These are phyloP conservation scores for Anthopleura sola DNA, from an alignment of 64 coral and sea anemone genomes.

Conservation along the genomic window DNA sequence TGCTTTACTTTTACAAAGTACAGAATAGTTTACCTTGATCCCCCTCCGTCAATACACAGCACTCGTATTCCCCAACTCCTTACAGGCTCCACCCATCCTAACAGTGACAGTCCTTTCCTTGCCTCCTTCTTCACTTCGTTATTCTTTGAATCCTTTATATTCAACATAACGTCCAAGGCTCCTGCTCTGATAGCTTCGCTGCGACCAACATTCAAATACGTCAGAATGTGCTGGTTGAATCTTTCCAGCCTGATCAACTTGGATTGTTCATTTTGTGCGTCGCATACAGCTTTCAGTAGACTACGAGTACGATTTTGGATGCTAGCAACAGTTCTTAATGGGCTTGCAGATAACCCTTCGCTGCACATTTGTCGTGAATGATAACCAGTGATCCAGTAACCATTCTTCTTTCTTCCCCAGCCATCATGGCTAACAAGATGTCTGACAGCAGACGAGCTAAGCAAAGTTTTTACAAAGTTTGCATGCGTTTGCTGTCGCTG, in stretches of 20 bases:
- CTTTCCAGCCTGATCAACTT: slow-evolving; percentile 66
- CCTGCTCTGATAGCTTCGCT: slow-evolving; percentile 72
- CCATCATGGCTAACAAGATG: background rate
- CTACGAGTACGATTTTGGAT: slow-evolving; percentile 85
- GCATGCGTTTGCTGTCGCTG: background rate
- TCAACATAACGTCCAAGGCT: slow-evolving; percentile 44
- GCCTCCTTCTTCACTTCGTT: slow-evolving; percentile 76
- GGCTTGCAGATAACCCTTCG: background rate
- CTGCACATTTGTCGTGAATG: background rate
- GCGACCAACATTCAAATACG: slow-evolving; percentile 57
- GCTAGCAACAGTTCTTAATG: slow-evolving; percentile 74
- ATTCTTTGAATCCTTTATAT: slow-evolving; percentile 59
- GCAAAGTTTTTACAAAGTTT: background rate
- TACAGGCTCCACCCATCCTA: slow-evolving; percentile 85
- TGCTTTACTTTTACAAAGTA: too few relatives aligned
- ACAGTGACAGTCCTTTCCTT: slow-evolving; percentile 51
- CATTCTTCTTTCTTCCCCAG: background rate
- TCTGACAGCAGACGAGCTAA: background rate
- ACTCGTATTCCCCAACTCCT: slow-evolving; percentile 76
- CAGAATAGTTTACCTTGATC: slow-evolving; percentile 57
- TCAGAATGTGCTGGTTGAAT: slow-evolving; percentile 84
- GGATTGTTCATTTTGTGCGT: slow-evolving; percentile 81
- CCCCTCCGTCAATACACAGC: slow-evolving; percentile 88
- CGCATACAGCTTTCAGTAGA: slow-evolving; percentile 64
- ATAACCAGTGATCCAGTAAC: background rate